Conservation (phyloP, 2,888 invertebrate genomes). For the Sisyra terminalis region DNA sequence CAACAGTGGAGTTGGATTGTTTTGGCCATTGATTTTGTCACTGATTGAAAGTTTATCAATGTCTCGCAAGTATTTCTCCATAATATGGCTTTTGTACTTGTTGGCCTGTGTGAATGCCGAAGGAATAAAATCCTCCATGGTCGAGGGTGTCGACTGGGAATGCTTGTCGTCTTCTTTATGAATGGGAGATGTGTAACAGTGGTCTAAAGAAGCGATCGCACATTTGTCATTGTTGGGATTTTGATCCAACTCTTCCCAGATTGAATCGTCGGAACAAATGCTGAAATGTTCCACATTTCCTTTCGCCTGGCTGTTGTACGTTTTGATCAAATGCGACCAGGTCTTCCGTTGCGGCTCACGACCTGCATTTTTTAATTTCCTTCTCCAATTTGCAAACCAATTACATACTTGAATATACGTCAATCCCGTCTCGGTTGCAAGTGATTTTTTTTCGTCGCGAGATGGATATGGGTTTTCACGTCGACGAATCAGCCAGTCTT, state of each 20-base stretch:
- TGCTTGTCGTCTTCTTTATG: conserved; percentile 9
- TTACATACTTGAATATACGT: conserved; percentile 67
- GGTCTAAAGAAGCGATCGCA: conserved; percentile 16
- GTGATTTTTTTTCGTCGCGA: conserved; percentile 55
- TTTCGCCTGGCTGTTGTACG: conserved; percentile 56
- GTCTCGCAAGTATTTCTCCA: conserved; percentile 39
- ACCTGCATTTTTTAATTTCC: conserved; percentile 61
- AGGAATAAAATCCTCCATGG: conserved; percentile 20
- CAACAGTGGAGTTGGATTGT: conserved; percentile 32
- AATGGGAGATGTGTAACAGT: conserved; percentile 19
- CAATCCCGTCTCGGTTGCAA: conserved; percentile 56
- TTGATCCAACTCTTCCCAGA: conserved; percentile 49
- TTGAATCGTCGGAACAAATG: conserved; percentile 61
- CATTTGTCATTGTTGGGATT: conserved; percentile 2
- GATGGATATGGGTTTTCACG: conserved; percentile 67
- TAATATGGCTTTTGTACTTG: conserved; percentile 40
- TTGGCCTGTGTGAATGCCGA: conserved; percentile 23
- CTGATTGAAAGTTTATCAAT: conserved; percentile 12
- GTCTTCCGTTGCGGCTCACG: conserved; percentile 49
- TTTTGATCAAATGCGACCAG: conserved; percentile 55
- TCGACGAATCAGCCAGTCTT: conserved; percentile 59
- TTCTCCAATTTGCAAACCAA: conserved; percentile 73
- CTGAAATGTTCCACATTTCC: conserved; percentile 69
- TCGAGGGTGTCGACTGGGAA: conserved; percentile 25
- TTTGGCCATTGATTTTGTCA: conserved; percentile 16